Percentiles rank a stretch among this genome's conserved stretches.
Conservation (phyloP, 1,140 invertebrate genomes). For the Macrosteles quadrilineatus region DNA sequence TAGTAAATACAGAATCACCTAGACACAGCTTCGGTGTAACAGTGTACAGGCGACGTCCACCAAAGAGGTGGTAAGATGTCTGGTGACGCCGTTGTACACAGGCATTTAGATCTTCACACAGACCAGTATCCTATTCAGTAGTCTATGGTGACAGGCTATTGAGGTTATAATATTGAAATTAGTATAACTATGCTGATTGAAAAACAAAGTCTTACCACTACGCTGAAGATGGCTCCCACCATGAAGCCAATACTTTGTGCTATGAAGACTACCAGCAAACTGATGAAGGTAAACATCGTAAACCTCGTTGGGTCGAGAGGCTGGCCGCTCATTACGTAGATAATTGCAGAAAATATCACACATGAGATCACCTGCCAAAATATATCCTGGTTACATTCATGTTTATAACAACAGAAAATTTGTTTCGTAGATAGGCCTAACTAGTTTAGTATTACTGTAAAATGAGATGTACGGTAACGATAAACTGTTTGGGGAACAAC, state of each 20-base stretch:
- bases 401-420: background rate
- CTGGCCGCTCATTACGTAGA: constrained; percentile 86
- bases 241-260: constrained; percentile 87
- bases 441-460: background rate
- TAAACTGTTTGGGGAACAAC: too few relatives aligned
- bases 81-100: too few relatives aligned
- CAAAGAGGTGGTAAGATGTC: too few relatives aligned
- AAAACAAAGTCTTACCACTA: constrained; percentile 65
- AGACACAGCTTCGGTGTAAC: too few relatives aligned
- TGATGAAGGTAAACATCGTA: constrained; percentile 78
- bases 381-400: constrained; percentile 26
- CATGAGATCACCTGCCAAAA: constrained; percentile 67
- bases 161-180: too few relatives aligned
- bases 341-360: constrained; percentile 74
- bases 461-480: too few relatives aligned
- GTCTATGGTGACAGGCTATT: too few relatives aligned
- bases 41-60: too few relatives aligned
- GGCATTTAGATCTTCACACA: too few relatives aligned
- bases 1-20: too few relatives aligned
- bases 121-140: too few relatives aligned
- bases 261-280: constrained; percentile 79
- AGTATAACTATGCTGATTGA: too few relatives aligned
- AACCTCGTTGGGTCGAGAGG: constrained; percentile 76
- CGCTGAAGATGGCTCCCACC: constrained; percentile 81
- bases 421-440: background rate